Evolutionary conservation across 2,797 vertebrate species (phyloP).

Genomic region (Streptopelia turtur): DNA sequence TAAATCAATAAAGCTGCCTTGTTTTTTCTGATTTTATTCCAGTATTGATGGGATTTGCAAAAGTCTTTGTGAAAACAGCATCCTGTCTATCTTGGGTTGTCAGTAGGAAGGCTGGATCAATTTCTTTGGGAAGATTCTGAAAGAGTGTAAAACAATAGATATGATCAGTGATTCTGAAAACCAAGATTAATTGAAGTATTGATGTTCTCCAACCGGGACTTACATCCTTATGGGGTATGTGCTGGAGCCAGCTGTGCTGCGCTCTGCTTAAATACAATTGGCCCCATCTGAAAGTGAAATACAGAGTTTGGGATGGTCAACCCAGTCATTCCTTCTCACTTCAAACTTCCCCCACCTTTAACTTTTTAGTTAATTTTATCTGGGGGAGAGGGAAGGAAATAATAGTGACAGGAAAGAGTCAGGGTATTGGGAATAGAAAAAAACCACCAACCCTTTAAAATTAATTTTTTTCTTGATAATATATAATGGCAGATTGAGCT

Average conservation of each 20-base stretch:
- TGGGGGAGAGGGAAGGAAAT: neutral
- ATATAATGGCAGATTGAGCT: conserved; percentile 7
- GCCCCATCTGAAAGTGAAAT: neutral
- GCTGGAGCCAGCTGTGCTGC: neutral
- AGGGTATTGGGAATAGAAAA: neutral
- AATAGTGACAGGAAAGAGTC: neutral
- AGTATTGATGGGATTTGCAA: conserved; percentile 70
- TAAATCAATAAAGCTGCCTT: conserved; percentile 76
- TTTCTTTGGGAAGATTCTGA: conserved; percentile 46
- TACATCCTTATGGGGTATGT: neutral
- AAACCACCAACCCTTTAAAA: neutral
- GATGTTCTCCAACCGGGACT: neutral
- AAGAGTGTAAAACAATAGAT: neutral
- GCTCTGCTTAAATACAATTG: neutral
- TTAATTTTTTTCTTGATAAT: conserved; percentile 32
- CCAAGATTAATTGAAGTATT: neutral
- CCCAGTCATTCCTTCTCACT: neutral
- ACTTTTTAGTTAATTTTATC: neutral
- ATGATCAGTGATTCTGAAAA: neutral
- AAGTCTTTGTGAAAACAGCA: conserved; percentile 59
- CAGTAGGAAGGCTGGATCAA: conserved; percentile 16
- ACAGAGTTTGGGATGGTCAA: neutral
- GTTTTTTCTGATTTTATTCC: conserved; percentile 60
- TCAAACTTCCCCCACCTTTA: neutral
- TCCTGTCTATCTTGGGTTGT: conserved; percentile 32